Conservation (phyloP, 2,797 vertebrate species). For the Aldrovandia affinis region DNA sequence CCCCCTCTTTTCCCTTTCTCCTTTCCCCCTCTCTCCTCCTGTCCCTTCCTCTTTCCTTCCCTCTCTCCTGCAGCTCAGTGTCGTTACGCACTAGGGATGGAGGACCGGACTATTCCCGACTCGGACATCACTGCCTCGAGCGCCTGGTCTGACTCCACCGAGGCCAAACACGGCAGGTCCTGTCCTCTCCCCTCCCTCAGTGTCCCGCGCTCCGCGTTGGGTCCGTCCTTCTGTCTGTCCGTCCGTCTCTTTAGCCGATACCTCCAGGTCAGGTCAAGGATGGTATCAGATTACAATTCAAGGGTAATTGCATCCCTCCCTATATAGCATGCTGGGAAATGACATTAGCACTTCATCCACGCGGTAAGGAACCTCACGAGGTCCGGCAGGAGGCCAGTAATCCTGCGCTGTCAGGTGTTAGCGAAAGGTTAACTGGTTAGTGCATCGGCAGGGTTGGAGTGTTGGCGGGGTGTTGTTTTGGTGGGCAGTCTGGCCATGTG, state of each 20-base stretch:
- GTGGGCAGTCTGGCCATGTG: slow-evolving; percentile 58
- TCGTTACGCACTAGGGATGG: slow-evolving; percentile 92
- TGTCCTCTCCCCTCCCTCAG: background rate
- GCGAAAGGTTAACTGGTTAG: background rate
- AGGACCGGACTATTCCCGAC: slow-evolving; percentile 89
- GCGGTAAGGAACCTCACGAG: slow-evolving; percentile 42
- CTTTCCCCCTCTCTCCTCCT: background rate
- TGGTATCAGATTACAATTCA: slow-evolving; percentile 62
- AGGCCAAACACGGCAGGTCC: slow-evolving; percentile 91
- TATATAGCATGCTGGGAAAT: slow-evolving; percentile 62
- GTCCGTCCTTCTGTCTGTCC: slow-evolving; percentile 20
- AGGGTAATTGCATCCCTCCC: slow-evolving; percentile 55
- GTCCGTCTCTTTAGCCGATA: background rate
- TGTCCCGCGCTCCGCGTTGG: background rate
- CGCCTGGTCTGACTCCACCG: slow-evolving; percentile 92
- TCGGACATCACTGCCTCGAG: slow-evolving; percentile 89
- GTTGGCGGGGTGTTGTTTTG: background rate
- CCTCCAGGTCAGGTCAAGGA: slow-evolving; percentile 49
- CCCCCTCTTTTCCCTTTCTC: slow-evolving; percentile 31
- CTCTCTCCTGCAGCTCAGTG: slow-evolving; percentile 76
- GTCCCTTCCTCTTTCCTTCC: background rate
- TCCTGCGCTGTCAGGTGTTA: background rate
- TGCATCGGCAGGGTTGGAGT: background rate
- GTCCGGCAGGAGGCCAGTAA: background rate
- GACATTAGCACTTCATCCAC: slow-evolving; percentile 58